These are phyloP conservation scores for Aricia agestis DNA, from an alignment of 1,140 invertebrate species.

Conservation along the genomic window DNA sequence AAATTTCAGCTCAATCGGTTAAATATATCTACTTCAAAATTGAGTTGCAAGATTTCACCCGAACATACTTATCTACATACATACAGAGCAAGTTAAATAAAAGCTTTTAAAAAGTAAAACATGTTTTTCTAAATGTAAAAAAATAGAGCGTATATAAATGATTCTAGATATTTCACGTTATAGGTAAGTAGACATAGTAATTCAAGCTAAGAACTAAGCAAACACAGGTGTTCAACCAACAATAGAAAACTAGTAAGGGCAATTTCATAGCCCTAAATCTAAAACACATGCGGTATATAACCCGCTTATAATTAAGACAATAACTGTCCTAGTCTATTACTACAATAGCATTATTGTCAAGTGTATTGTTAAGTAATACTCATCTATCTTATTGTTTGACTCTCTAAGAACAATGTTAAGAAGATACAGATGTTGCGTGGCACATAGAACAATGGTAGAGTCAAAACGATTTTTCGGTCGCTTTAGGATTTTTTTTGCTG, in stretches of 20 bases:
- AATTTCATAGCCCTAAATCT: not conserved
- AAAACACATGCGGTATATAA: not conserved
- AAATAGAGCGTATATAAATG: too few species aligned
- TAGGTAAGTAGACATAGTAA: too few species aligned
- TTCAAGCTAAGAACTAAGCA: not conserved
- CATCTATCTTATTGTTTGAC: not conserved
- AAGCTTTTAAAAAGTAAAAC: too few species aligned
- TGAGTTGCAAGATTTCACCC: too few species aligned
- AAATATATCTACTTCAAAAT: too few species aligned
- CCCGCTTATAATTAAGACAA: not conserved
- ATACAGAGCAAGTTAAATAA: too few species aligned
- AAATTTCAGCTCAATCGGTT: too few species aligned
- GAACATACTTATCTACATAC: too few species aligned
- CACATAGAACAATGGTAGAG: not conserved
- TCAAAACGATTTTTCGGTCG: not conserved
- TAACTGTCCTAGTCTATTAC: not conserved
- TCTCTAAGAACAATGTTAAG: not conserved
- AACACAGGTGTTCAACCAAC: not conserved
- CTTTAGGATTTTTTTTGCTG: not conserved
- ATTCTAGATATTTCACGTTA: too few species aligned
- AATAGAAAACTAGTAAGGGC: not conserved
- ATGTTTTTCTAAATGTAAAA: too few species aligned
- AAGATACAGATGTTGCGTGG: not conserved
- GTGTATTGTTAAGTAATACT: not conserved
- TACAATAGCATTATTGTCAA: not conserved